Conservation (phyloP, 1,140 invertebrate species). For the Acromyrmex heyeri region DNA sequence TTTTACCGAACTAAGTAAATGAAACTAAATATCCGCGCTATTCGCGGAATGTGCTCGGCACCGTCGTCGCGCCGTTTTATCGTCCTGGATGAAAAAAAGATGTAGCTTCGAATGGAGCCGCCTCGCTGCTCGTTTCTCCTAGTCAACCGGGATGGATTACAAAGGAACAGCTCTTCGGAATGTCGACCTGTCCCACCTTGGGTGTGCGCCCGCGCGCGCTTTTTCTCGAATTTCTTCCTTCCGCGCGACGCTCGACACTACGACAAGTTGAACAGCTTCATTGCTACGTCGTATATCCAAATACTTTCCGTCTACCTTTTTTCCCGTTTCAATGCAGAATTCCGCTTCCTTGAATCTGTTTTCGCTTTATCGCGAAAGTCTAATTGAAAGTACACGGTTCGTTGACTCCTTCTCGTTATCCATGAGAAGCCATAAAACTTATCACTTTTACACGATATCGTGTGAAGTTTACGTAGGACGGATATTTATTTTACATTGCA, state of each 20-base stretch:
- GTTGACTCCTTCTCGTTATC: neutral
- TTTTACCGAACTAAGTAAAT: neutral
- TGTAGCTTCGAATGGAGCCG: slow-evolving; percentile 55
- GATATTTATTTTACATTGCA: slow-evolving; percentile 11
- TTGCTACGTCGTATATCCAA: slow-evolving; percentile 33
- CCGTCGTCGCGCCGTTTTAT: slow-evolving; percentile 46
- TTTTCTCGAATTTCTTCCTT: slow-evolving; percentile 68
- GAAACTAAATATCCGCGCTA: slow-evolving; percentile 42
- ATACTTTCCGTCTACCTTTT: slow-evolving; percentile 35
- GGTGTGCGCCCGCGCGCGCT: slow-evolving; percentile 29
- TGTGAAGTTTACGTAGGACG: slow-evolving; percentile 26
- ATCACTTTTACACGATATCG: slow-evolving; percentile 35
- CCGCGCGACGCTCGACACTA: neutral
- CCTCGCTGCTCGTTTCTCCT: slow-evolving; percentile 48
- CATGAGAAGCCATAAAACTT: slow-evolving; percentile 11
- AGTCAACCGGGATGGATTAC: slow-evolving; percentile 67
- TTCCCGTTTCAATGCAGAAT: neutral
- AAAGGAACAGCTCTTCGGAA: slow-evolving; percentile 69
- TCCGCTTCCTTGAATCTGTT: neutral
- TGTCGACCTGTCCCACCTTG: slow-evolving; percentile 45
- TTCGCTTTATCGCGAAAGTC: slow-evolving; percentile 48
- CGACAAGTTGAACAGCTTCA: slow-evolving; percentile 59
- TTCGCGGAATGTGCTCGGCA: slow-evolving; percentile 49
- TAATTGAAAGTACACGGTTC: slow-evolving; percentile 39
- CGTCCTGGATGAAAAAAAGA: slow-evolving; percentile 60